phyloP scores from a whole-genome alignment of 2,113 vertebrate species.

The Hippocampus barbouri region DNA sequence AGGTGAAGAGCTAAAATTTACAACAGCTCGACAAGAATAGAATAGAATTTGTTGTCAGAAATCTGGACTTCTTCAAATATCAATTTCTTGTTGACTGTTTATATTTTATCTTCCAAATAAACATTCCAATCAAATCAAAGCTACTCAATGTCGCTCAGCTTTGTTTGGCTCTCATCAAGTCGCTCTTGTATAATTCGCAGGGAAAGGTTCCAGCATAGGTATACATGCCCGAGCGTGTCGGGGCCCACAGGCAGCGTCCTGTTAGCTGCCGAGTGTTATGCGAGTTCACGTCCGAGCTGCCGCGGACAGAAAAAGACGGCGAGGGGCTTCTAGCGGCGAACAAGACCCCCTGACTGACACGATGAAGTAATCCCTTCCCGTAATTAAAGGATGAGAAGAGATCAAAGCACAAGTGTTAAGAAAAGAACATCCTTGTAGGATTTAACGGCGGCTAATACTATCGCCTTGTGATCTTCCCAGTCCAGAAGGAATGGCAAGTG shows the following conservation, averaged over 20 bases:
- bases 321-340: not conserved
- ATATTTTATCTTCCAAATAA: too few species aligned
- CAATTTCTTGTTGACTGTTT: too few species aligned
- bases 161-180: slow-evolving; percentile 46
- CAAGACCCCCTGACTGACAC: slow-evolving; percentile 11
- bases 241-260: slow-evolving; percentile 31
- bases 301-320: slow-evolving; percentile 34
- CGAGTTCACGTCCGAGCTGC: slow-evolving; percentile 53
- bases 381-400: slow-evolving; percentile 59
- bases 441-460: slow-evolving; percentile 9
- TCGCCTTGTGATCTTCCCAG: slow-evolving; percentile 8
- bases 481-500: slow-evolving; percentile 1
- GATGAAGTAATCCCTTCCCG: slow-evolving; percentile 46
- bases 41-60: not conserved
- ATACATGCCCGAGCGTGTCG: slow-evolving; percentile 47
- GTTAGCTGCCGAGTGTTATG: slow-evolving; percentile 35
- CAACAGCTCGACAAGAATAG: not conserved
- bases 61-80: not conserved
- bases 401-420: slow-evolving; percentile 47
- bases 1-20: not conserved
- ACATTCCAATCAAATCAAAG: too few species aligned
- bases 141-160: not conserved
- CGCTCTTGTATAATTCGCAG: slow-evolving; percentile 46
- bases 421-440: slow-evolving; percentile 34
- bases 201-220: slow-evolving; percentile 40